Conservation (phyloP, 2,888 invertebrate genomes). For the Chrysodeixis includens region DNA sequence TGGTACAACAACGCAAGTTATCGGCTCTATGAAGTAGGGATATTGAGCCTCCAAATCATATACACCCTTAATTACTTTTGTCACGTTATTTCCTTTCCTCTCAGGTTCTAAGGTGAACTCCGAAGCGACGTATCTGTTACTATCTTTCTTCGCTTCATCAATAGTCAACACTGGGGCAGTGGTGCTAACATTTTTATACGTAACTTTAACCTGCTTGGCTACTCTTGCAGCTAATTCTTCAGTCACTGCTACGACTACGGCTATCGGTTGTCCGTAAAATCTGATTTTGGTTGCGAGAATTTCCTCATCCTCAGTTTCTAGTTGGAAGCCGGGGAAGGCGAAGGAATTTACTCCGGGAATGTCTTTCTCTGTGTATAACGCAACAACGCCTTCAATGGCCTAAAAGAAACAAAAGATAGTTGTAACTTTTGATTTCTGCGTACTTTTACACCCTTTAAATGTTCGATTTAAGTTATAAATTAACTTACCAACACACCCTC, state of each 20-base stretch:
- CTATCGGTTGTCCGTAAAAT: constrained; percentile 92
- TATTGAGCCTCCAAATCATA: constrained; percentile 91
- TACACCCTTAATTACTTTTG: constrained; percentile 88
- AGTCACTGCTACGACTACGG: constrained; percentile 90
- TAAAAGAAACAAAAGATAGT: constrained; percentile 64
- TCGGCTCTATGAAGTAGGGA: constrained; percentile 93
- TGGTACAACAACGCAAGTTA: constrained; percentile 91
- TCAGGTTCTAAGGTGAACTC: constrained; percentile 68
- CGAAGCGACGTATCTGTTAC: constrained; percentile 65
- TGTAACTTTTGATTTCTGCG: too few relatives aligned
- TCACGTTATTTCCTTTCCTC: constrained; percentile 73
- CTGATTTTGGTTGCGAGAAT: constrained; percentile 88
- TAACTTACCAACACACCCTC: constrained; percentile 90
- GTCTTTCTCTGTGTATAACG: constrained; percentile 91
- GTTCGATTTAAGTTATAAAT: too few relatives aligned
- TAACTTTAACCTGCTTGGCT: constrained; percentile 89
- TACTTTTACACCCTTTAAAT: too few relatives aligned
- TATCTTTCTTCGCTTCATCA: constrained; percentile 83
- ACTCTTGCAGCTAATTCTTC: constrained; percentile 88
- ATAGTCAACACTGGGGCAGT: constrained; percentile 77
- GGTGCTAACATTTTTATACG: constrained; percentile 81
- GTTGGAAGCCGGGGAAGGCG: constrained; percentile 72
- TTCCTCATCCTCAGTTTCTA: constrained; percentile 83
- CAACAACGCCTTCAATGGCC: constrained; percentile 90
- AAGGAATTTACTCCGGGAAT: constrained; percentile 91